Evolutionary conservation across 2,113 vertebrate genomes (phyloP), one percentile per base, ranked within the genome.

Genomic region (Sebastes fasciatus): DNA sequence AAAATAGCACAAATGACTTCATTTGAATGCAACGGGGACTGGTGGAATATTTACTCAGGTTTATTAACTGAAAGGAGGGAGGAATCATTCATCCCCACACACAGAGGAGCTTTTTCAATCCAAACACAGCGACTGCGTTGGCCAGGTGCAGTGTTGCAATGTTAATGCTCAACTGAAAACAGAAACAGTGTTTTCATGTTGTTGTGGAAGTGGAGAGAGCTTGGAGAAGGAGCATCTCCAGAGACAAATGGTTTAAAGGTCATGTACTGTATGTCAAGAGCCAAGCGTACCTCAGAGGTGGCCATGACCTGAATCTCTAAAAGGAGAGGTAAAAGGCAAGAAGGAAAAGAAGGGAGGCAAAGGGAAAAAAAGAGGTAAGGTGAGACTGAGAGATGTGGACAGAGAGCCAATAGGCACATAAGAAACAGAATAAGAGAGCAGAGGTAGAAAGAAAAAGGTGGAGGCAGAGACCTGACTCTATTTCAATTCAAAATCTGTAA

Each of bases 161-260:
- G 74, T 60, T 65, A 79, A 69, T 73, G 34, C 34, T 60, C 34
- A 40, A 6, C 65, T 74, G 71, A 19, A 80, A 72, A 68, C 19
- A 58, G 77, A 34, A 8, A 14, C 40, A 8, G 2, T 46, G 76
- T 60, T 83, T 62, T 63, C 54, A 66, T 82, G 54, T 57, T 62
- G 52, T 48, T 74, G 82, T 64, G 86, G 34, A 60, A 62, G 55
- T 14, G 64, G 45, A 85, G 78, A 68, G 57, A 43, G 76, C 62
- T 55, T 23, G 66, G 51, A 75, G 82, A 61, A 14, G 79, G 55
- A 81, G 81, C 23, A 26, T 79, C 85, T 84, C 72, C 8, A 19
- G 82, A 85, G 89, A 83, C 62, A 19, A 74, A 57, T 2, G 80
- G 71, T 80, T 79, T 87, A 91, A 92, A 91, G 89, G 87, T 92